A percentile compares a stretch with the other conserved stretches of the same genome.
These are phyloP conservation scores for Diloba caeruleocephala DNA, from an alignment of 2,888 invertebrate species.

Conservation along the genomic window DNA sequence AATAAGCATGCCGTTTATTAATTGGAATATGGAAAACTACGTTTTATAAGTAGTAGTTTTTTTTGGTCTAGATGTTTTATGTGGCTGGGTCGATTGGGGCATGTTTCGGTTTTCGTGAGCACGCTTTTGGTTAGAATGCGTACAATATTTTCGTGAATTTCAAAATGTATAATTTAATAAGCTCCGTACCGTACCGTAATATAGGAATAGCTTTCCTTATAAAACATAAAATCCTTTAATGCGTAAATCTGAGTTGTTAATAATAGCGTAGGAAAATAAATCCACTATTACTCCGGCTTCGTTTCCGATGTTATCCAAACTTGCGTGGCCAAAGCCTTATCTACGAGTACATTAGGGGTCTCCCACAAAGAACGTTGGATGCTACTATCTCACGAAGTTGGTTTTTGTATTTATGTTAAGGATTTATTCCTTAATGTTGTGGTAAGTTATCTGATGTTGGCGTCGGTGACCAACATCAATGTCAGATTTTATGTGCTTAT, in stretches of 20 bases:
- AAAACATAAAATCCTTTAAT: conserved; percentile 22
- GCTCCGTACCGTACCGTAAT: neutral
- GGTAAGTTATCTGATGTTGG: conserved; percentile 11
- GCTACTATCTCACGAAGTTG: conserved; percentile 27
- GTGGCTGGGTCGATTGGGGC: conserved; percentile 12
- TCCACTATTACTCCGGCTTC: conserved; percentile 48
- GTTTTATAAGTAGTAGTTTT: conserved; percentile 28
- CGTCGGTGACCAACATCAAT: neutral
- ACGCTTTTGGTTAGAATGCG: conserved; percentile 3
- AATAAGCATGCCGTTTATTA: conserved; percentile 51
- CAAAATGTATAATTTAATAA: conserved; percentile 3
- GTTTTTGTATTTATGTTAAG: conserved; percentile 29
- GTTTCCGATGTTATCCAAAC: conserved; percentile 56
- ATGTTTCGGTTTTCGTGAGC: conserved; percentile 4
- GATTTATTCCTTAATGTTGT: conserved; percentile 22
- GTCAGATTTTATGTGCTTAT: too few species aligned
- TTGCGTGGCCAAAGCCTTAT: conserved; percentile 64
- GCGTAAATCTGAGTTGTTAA: conserved; percentile 37
- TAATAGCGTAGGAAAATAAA: conserved; percentile 51
- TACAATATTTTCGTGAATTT: conserved; percentile 7
- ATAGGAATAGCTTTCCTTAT: conserved; percentile 4
- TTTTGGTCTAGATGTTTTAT: conserved; percentile 37
- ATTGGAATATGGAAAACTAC: conserved; percentile 46
- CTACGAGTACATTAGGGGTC: conserved; percentile 49
- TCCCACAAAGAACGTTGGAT: conserved; percentile 37